phyloP scores from a whole-genome alignment of 2,113 vertebrate genomes.

The Excalfactoria chinensis region DNA sequence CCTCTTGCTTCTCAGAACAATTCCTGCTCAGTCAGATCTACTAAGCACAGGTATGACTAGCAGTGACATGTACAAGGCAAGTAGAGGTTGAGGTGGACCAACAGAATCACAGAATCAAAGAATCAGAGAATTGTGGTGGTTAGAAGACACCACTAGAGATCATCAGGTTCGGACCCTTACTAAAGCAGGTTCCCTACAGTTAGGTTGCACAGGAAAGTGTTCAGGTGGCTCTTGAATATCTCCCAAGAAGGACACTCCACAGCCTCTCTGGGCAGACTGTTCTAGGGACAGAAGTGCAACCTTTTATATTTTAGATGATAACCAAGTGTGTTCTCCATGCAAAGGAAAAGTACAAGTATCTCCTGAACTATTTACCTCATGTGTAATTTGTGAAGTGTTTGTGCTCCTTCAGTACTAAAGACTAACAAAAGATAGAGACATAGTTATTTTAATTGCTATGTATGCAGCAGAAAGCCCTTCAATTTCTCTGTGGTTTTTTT shows the following conservation, averaged over 20 bases:
- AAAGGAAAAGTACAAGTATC: background rate
- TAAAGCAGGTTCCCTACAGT: too few relatives aligned
- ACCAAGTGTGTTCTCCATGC: background rate
- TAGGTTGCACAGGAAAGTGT: too few relatives aligned
- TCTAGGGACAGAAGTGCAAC: background rate
- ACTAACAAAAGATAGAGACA: slow-evolving; percentile 34
- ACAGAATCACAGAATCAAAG: background rate
- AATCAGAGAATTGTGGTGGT: too few relatives aligned
- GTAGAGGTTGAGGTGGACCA: background rate
- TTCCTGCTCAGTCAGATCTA: background rate
- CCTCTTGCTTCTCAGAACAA: background rate
- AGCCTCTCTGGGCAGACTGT: too few relatives aligned
- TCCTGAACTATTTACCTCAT: background rate
- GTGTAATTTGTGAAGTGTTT: background rate
- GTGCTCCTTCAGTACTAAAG: background rate
- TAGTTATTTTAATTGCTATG: slow-evolving; percentile 59
- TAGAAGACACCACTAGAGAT: too few relatives aligned
- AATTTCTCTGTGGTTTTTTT: slow-evolving; percentile 77
- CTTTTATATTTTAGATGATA: background rate
- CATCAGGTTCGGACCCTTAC: too few relatives aligned
- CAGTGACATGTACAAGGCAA: background rate
- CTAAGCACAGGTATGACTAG: background rate
- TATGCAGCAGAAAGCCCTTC: slow-evolving; percentile 67
- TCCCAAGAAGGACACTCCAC: too few relatives aligned
- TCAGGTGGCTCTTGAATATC: too few relatives aligned